These are phyloP conservation scores for Cephalotes varians DNA, from an alignment of 2,888 invertebrate genomes.

Conservation along the genomic window DNA sequence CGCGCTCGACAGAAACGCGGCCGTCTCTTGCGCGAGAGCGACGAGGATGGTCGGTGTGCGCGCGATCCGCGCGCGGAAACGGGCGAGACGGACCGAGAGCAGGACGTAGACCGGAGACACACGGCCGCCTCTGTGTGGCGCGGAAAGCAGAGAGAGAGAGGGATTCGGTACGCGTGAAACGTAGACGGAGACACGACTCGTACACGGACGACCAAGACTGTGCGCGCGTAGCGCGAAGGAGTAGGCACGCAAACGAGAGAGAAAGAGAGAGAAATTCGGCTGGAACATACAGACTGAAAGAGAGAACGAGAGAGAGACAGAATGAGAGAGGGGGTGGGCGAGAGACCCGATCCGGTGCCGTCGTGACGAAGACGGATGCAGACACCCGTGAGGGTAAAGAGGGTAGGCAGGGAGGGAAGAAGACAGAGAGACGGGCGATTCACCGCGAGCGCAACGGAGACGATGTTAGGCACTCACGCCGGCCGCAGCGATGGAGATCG, in stretches of 20 bases:
- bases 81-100: slow-evolving; percentile 59
- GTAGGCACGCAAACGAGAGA: slow-evolving; percentile 41
- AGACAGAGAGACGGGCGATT: slow-evolving; percentile 54
- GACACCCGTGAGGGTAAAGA: slow-evolving; percentile 49
- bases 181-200: slow-evolving; percentile 57
- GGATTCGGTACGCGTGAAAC: slow-evolving; percentile 30
- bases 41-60: slow-evolving; percentile 57
- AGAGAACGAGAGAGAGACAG: slow-evolving; percentile 8
- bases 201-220: slow-evolving; percentile 32
- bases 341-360: slow-evolving; percentile 28
- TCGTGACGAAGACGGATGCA: slow-evolving; percentile 67
- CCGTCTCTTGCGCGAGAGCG: slow-evolving; percentile 64
- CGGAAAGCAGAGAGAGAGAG: slow-evolving; percentile 6
- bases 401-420: slow-evolving; percentile 39
- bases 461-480: slow-evolving; percentile 64
- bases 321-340: slow-evolving; percentile 52
- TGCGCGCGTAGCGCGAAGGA: slow-evolving; percentile 38
- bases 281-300: background rate
- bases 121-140: slow-evolving; percentile 34
- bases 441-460: slow-evolving; percentile 59
- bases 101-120: slow-evolving; percentile 62
- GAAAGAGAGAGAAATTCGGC: slow-evolving; percentile 25
- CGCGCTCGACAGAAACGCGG: slow-evolving; percentile 74
- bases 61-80: slow-evolving; percentile 63
- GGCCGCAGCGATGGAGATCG: slow-evolving; percentile 58